Evolutionary conservation across 2,797 vertebrate species (phyloP).

Genomic region (Aythya fuligula): DNA sequence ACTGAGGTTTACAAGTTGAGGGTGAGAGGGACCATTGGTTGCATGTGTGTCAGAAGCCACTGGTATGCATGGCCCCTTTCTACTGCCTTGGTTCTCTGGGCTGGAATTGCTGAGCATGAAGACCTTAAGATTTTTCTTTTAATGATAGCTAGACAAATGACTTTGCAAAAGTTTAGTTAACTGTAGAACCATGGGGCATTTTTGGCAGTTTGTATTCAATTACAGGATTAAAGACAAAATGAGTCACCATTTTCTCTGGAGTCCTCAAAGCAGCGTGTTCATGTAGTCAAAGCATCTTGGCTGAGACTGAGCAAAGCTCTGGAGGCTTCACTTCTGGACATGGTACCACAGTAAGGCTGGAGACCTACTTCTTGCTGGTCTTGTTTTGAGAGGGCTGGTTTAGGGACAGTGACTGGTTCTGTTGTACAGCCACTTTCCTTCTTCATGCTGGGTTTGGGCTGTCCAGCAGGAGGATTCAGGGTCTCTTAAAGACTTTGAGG

Average conservation of each 20-base stretch:
- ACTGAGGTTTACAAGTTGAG: conserved; percentile 11
- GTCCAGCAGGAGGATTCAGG: background rate
- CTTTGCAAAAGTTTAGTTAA: background rate
- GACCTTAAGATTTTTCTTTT: background rate
- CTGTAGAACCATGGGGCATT: background rate
- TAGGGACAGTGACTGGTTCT: background rate
- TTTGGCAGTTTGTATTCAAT: background rate
- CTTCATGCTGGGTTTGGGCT: background rate
- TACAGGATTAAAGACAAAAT: background rate
- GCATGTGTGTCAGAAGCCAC: background rate
- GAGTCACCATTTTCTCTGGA: background rate
- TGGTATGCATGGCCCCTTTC: background rate
- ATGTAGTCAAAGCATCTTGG: background rate
- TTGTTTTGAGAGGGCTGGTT: background rate
- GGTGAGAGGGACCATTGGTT: background rate
- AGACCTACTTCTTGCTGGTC: background rate
- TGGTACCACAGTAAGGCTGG: background rate
- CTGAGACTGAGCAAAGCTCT: background rate
- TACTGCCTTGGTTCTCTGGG: background rate
- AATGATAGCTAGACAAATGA: background rate
- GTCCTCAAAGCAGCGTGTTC: background rate
- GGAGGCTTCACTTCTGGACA: background rate
- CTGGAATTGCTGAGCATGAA: background rate
- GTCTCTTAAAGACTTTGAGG: background rate
- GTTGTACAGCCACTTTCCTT: background rate